Evolutionary conservation across 1,140 invertebrate genomes (phyloP).

Genomic region (Brachionus asplanchnoidis): DNA sequence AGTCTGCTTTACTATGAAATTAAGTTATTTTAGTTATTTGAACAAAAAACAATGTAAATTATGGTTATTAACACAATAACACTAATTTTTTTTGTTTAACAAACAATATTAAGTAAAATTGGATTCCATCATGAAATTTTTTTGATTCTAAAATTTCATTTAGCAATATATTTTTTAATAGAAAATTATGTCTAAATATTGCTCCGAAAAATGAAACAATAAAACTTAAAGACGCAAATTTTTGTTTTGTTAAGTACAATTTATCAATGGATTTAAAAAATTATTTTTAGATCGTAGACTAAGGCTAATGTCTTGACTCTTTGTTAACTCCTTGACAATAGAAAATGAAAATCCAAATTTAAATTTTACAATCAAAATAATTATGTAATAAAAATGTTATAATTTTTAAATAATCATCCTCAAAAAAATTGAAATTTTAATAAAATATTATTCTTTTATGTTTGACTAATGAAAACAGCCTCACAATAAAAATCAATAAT

Average conservation of each 20-base stretch:
- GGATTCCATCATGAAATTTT: no score
- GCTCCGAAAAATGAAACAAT: no score
- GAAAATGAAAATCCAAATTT: background rate
- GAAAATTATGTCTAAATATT: no score
- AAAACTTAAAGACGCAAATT: no score
- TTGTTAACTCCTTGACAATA: background rate
- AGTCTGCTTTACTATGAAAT: no score
- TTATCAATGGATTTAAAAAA: background rate
- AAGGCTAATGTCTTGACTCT: background rate
- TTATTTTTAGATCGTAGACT: background rate
- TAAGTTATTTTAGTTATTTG: no score
- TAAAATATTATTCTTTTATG: slow-evolving; percentile 1
- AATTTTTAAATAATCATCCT: background rate
- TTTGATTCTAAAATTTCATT: no score
- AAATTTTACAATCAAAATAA: background rate
- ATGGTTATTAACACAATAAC: no score
- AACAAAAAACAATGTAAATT: no score
- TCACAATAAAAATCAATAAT: background rate
- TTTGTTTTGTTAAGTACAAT: background rate
- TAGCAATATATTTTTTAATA: no score
- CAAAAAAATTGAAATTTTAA: background rate
- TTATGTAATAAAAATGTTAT: background rate
- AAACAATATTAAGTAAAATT: no score
- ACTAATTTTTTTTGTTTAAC: no score
- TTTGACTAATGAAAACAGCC: background rate